These are phyloP conservation scores for Agrypnia vestita DNA, from an alignment of 1,140 invertebrate species.

Conservation along the genomic window DNA sequence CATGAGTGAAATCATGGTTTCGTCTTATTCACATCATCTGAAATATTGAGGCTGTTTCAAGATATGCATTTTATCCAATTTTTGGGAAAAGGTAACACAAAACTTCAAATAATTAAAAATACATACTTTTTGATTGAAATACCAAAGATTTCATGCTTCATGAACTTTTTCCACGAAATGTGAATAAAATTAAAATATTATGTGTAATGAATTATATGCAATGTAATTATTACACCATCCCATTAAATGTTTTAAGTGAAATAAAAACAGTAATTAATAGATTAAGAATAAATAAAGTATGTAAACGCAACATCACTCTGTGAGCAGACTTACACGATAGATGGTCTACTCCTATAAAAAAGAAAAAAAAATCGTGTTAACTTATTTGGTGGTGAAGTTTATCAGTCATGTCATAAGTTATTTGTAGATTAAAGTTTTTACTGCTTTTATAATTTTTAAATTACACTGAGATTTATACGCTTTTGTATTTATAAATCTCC, in stretches of 20 bases:
- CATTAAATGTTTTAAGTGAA: conserved; percentile 51
- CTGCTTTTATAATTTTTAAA: conserved; percentile 16
- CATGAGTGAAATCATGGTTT: conserved; percentile 61
- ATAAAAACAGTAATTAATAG: conserved; percentile 59
- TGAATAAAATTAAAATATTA: conserved; percentile 43
- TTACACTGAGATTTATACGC: conserved; percentile 13
- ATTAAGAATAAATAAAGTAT: conserved; percentile 56
- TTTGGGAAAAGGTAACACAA: conserved; percentile 34
- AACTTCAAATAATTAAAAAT: conserved; percentile 38
- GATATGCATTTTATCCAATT: conserved; percentile 17
- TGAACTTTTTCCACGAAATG: conserved; percentile 41
- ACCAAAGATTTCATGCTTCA: conserved; percentile 57
- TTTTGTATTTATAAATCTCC: neutral
- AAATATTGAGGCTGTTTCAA: neutral
- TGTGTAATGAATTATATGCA: conserved; percentile 49
- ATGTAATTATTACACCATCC: conserved; percentile 49
- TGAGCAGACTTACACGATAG: conserved; percentile 72
- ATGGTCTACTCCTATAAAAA: conserved; percentile 75
- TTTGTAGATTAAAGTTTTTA: neutral
- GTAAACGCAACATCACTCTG: conserved; percentile 58
- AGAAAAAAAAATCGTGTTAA: conserved; percentile 64
- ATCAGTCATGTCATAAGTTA: conserved; percentile 2
- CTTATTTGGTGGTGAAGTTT: conserved; percentile 37
- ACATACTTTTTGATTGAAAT: conserved; percentile 46
- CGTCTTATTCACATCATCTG: conserved; percentile 44